phyloP scores from a whole-genome alignment of 2,113 vertebrate genomes.

The Oostethus manadensis region DNA sequence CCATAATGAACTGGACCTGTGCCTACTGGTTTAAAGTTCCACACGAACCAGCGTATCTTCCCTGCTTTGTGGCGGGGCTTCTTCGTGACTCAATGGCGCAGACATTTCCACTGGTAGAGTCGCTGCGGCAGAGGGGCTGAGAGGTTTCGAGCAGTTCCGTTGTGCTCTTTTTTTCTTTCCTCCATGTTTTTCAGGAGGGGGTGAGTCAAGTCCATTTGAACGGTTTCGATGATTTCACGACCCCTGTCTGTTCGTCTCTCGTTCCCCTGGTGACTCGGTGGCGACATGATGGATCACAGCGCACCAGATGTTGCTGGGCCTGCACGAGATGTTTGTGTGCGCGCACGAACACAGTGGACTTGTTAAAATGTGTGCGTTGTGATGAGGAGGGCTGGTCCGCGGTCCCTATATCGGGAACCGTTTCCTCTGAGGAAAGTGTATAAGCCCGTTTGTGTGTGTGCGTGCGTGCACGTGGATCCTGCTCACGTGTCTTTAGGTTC shows the following conservation, averaged over 20 bases:
- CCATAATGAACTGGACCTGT: too few relatives aligned
- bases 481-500: too few relatives aligned
- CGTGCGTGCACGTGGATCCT: too few relatives aligned
- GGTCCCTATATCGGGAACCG: too few relatives aligned
- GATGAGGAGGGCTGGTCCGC: too few relatives aligned
- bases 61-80: constrained; percentile 6
- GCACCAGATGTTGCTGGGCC: constrained; percentile 57
- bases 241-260: constrained; percentile 31
- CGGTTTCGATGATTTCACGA: constrained; percentile 1
- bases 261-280: constrained; percentile 50
- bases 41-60: too few relatives aligned
- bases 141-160: neutral
- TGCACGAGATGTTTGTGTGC: neutral
- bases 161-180: constrained; percentile 4
- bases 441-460: too few relatives aligned
- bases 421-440: too few relatives aligned
- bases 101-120: neutral
- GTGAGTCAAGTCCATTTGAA: constrained; percentile 43
- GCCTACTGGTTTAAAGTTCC: too few relatives aligned
- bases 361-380: too few relatives aligned
- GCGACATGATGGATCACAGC: neutral
- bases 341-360: too few relatives aligned
- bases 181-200: constrained; percentile 21
- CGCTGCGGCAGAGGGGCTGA: neutral
- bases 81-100: constrained; percentile 3